Percentiles rank a stretch among this genome's conserved stretches.
phyloP scores from a whole-genome alignment of 2,113 vertebrate genomes.

The Ictalurus punctatus region DNA sequence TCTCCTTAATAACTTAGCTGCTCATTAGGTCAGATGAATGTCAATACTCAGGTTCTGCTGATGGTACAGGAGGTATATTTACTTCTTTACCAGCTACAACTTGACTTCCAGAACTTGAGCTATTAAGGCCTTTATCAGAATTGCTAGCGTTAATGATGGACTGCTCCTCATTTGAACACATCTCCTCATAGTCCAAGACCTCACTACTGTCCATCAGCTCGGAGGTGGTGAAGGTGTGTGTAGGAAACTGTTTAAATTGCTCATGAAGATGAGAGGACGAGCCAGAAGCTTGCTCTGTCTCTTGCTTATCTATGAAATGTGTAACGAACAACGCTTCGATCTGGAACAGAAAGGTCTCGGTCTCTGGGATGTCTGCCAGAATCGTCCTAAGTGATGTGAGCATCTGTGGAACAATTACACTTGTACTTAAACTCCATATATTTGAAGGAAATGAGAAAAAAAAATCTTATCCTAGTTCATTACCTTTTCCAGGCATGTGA shows the following conservation, averaged over 20 bases:
- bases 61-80: not conserved
- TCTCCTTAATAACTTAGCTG: not conserved
- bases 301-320: constrained; percentile 74
- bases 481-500: constrained; percentile 96
- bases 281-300: constrained; percentile 53
- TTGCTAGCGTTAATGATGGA: not conserved
- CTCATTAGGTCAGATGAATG: not conserved
- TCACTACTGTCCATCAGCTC: constrained; percentile 41
- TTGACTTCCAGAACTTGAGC: not conserved
- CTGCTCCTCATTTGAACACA: not conserved
- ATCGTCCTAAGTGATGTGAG: constrained; percentile 87
- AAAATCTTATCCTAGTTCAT: constrained; percentile 29
- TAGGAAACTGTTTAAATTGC: constrained; percentile 20
- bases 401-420: constrained; percentile 73
- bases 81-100: not conserved
- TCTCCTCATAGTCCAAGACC: constrained; percentile 30
- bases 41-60: constrained; percentile 12
- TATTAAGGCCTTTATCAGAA: constrained; percentile 14
- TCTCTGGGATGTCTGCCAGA: constrained; percentile 79
- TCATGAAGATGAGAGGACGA: constrained; percentile 38
- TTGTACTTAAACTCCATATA: not conserved
- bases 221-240: constrained; percentile 42
- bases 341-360: constrained; percentile 83
- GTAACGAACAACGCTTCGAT: constrained; percentile 86
- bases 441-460: not conserved